Percentiles rank a stretch among this genome's conserved stretches.
Evolutionary conservation across 2,113 vertebrate species (phyloP).

Genomic region (Pseudopipra pipra): DNA sequence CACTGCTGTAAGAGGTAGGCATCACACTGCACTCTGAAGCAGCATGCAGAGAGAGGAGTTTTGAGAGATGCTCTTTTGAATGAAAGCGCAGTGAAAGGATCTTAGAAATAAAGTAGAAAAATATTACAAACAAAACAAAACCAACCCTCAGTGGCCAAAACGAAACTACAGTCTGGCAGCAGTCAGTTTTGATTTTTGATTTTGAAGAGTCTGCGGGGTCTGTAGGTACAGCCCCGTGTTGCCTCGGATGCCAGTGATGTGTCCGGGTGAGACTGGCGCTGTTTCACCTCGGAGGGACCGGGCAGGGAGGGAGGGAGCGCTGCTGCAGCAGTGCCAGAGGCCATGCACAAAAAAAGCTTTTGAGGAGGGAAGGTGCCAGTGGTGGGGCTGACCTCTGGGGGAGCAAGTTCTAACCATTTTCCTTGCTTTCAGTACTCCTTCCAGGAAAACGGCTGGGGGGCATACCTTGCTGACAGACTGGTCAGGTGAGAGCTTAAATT

Average conservation of each 20-base stretch:
- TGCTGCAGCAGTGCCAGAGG: neutral
- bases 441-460: conserved; percentile 86
- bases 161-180: neutral
- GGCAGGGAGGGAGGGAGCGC: fast-evolving
- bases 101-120: neutral
- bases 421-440: conserved; percentile 82
- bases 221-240: fast-evolving
- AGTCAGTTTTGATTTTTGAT: neutral
- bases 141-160: neutral
- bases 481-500: conserved; percentile 77
- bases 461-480: conserved; percentile 81
- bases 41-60: neutral
- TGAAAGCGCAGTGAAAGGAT: neutral
- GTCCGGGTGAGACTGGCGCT: neutral
- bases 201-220: too few relatives aligned
- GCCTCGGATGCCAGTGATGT: neutral
- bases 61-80: neutral
- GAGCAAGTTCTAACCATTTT: neutral
- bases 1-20: fast-evolving
- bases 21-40: fast-evolving
- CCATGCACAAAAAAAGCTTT: fast-evolving
- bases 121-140: neutral
- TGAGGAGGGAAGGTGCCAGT: neutral
- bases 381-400: neutral
- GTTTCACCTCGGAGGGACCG: neutral